Percentiles rank a stretch among this genome's conserved stretches.
phyloP scores from a whole-genome alignment of 1,140 invertebrate species.

The Formica selysi region DNA sequence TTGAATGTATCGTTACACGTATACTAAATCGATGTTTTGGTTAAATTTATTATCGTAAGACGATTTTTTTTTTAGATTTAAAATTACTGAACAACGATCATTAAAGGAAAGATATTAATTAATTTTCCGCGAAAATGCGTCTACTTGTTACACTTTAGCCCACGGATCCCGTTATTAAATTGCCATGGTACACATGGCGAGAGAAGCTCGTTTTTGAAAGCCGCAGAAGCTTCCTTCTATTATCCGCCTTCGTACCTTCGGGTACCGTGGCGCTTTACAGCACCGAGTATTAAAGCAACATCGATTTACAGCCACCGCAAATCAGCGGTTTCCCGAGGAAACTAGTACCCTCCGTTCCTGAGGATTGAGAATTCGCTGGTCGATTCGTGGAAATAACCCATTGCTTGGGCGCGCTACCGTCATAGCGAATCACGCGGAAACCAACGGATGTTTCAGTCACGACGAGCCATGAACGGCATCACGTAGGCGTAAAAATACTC shows the following conservation, averaged over 20 bases:
- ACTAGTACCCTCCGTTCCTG: slow-evolving; percentile 72
- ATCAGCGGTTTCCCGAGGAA: slow-evolving; percentile 73
- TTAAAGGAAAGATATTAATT: slow-evolving; percentile 57
- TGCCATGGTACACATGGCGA: slow-evolving; percentile 19
- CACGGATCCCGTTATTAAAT: slow-evolving; percentile 71
- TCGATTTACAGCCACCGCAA: slow-evolving; percentile 73
- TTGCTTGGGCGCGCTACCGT: slow-evolving; percentile 20
- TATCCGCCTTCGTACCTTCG: slow-evolving; percentile 64
- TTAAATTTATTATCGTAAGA: neutral
- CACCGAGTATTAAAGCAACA: slow-evolving; percentile 71
- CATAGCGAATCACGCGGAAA: slow-evolving; percentile 70
- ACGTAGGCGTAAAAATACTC: slow-evolving; percentile 47
- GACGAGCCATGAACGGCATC: slow-evolving; percentile 31
- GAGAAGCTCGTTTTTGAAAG: slow-evolving; percentile 73
- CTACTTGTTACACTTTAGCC: slow-evolving; percentile 67
- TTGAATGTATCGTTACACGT: neutral
- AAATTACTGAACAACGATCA: neutral
- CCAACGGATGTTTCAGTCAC: slow-evolving; percentile 53
- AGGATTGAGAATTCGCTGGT: slow-evolving; percentile 72
- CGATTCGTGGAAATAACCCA: slow-evolving; percentile 77
- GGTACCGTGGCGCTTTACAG: slow-evolving; percentile 68
- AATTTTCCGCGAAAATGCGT: neutral
- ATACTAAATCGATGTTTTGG: neutral
- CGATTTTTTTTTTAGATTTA: neutral
- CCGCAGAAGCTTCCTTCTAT: slow-evolving; percentile 65